Evolutionary conservation across 2,113 vertebrate genomes (phyloP), one percentile per base, ranked within the genome.

Genomic region (Scomber scombrus): DNA sequence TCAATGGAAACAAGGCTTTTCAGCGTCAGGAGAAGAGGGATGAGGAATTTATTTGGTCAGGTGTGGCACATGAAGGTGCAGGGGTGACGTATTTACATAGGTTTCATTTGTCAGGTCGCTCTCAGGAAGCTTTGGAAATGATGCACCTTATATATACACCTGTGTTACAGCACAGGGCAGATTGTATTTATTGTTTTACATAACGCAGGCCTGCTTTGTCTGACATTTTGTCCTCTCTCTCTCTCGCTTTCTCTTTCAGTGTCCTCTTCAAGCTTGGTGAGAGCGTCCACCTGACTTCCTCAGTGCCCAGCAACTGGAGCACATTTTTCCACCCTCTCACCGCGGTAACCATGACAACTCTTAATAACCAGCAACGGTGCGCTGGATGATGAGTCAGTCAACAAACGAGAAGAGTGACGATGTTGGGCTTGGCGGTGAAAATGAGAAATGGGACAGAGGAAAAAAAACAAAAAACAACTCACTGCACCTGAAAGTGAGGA

Each of bases 231-330:
- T 46, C 12, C 11, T 55, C 68, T 88, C 23, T 26, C 23, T 26
- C 78, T 78, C 75, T 74, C 23, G 71, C 66, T 78, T 72, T 67
- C 82, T 76, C 77, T 92, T 81, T 12, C 95, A 99, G 98, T 99
- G 98, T 95, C 98, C 98, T 86, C 95, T 99, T 85, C 98, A 98
- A 95, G 98, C 98, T 84, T 99, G 98, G 98, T 99, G 97, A 99
- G 95, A 90, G 85, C 88, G 79, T 93, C 93, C 94, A 93, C 88
- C 92, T 91, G 95, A 93, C 93, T 95, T 93, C 92, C 74, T 93
- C 82, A 81, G 93, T 95, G 93, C 95, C 73, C 90, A 85, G 95
- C 95, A 95, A 96, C 95, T 80, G 81, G 91, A 95, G 95, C 88
- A 90, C 92, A 86, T 95, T 96, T 93, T 95, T 95, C 95, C 94